These are phyloP conservation scores for Pseudanteris insignis DNA, from an alignment of 2,888 invertebrate genomes.

Conservation along the genomic window DNA sequence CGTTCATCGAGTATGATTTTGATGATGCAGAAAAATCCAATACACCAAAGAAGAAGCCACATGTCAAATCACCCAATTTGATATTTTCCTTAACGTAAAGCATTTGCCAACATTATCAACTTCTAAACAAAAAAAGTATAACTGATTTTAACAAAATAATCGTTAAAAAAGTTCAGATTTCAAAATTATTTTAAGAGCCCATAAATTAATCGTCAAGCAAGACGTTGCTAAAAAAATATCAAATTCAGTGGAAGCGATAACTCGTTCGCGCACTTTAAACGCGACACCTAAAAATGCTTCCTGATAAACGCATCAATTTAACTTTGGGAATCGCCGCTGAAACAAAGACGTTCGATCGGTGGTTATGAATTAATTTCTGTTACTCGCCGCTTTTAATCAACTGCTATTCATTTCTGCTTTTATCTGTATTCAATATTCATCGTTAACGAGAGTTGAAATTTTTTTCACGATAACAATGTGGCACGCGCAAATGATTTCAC, in stretches of 20 bases:
- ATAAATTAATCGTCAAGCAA: too few species aligned
- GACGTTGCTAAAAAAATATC: too few species aligned
- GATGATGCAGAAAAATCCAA: constrained; percentile 41
- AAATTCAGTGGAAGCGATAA: too few species aligned
- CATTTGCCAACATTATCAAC: too few species aligned
- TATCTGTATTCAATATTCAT: constrained; percentile 8
- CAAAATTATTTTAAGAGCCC: too few species aligned
- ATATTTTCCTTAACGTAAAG: too few species aligned
- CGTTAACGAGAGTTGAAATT: constrained; percentile 1
- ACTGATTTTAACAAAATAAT: neutral
- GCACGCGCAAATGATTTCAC: too few species aligned
- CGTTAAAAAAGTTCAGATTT: constrained; percentile 12
- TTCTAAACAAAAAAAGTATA: too few species aligned
- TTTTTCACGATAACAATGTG: constrained; percentile 9
- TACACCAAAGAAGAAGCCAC: constrained; percentile 52
- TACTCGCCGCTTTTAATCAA: constrained; percentile 13
- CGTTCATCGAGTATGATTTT: constrained; percentile 47
- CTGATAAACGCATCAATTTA: constrained; percentile 27
- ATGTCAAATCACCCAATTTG: too few species aligned
- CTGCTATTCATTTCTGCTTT: constrained; percentile 5
- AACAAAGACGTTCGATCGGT: constrained; percentile 26
- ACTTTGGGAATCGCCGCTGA: too few species aligned
- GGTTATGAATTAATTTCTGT: constrained; percentile 23
- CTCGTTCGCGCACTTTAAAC: too few species aligned
- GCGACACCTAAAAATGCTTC: too few species aligned